phyloP scores from a whole-genome alignment of 2,888 invertebrate species.

The Elmis aenea region DNA sequence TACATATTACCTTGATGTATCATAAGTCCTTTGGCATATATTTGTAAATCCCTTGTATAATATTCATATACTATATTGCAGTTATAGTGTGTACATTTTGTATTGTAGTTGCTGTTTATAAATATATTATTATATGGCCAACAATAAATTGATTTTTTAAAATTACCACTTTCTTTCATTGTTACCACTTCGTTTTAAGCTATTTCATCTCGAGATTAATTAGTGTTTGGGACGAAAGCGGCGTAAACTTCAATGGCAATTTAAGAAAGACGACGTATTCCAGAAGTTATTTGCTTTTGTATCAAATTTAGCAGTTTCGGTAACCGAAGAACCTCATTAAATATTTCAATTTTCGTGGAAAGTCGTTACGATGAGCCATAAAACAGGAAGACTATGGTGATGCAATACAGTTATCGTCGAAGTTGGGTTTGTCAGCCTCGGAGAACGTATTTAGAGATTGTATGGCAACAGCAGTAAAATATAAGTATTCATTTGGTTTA shows the following conservation, averaged over 20 bases:
- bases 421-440: conserved; percentile 19
- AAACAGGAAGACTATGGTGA: conserved; percentile 33
- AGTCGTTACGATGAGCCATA: conserved; percentile 34
- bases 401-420: conserved; percentile 30
- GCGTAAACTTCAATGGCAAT: too few relatives aligned
- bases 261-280: too few relatives aligned
- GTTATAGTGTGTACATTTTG: conserved; percentile 71
- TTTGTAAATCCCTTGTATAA: conserved; percentile 50
- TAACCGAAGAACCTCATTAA: conserved; percentile 28
- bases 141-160: conserved; percentile 64
- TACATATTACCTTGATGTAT: conserved; percentile 49
- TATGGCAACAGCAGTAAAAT: conserved; percentile 21
- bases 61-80: conserved; percentile 52
- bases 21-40: conserved; percentile 36
- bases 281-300: conserved; percentile 4
- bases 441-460: conserved; percentile 16
- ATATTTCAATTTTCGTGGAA: conserved; percentile 39
- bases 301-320: conserved; percentile 5
- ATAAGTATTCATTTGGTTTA: conserved; percentile 21
- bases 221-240: too few relatives aligned
- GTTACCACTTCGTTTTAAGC: conserved; percentile 8
- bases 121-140: conserved; percentile 70
- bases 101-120: conserved; percentile 70
- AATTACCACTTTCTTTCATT: conserved; percentile 47
- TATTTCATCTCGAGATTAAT: too few relatives aligned